A percentile compares a stretch with the other conserved stretches of the same genome.
Evolutionary conservation across 30 jellyfish, hydroid and myxozoan genomes (phyloP).

Genomic region (Catostylus mosaicus): DNA sequence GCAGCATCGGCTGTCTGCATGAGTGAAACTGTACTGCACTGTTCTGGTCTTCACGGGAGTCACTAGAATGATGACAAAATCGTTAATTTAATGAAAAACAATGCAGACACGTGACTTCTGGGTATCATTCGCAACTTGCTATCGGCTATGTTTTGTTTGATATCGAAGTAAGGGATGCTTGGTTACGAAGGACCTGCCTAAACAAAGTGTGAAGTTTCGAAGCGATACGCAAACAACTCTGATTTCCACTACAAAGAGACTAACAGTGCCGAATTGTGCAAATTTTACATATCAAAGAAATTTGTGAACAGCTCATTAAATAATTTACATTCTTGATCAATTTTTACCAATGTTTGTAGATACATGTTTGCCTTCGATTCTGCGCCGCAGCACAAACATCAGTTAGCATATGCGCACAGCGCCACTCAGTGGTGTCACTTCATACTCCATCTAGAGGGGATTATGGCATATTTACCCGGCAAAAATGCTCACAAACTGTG

Average conservation of each 20-base stretch:
- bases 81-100: no score
- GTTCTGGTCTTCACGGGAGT: no score
- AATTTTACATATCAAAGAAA: neutral
- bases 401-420: neutral
- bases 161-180: neutral
- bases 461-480: no score
- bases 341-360: neutral
- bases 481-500: no score
- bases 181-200: conserved; percentile 10
- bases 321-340: neutral
- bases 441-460: neutral
- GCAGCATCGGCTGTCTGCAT: no score
- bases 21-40: no score
- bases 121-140: neutral
- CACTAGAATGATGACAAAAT: no score
- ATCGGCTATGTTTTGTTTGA: neutral
- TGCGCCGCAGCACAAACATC: neutral
- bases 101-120: conserved; percentile 8
- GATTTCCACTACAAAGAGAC: neutral
- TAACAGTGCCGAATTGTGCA: neutral
- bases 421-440: neutral
- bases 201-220: conserved; percentile 5
- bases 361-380: neutral
- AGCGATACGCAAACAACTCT: neutral
- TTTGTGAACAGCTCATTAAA: conserved; percentile 8